These are phyloP conservation scores for Ptilodon capucinus DNA, from an alignment of 2,888 invertebrate species.

Conservation along the genomic window DNA sequence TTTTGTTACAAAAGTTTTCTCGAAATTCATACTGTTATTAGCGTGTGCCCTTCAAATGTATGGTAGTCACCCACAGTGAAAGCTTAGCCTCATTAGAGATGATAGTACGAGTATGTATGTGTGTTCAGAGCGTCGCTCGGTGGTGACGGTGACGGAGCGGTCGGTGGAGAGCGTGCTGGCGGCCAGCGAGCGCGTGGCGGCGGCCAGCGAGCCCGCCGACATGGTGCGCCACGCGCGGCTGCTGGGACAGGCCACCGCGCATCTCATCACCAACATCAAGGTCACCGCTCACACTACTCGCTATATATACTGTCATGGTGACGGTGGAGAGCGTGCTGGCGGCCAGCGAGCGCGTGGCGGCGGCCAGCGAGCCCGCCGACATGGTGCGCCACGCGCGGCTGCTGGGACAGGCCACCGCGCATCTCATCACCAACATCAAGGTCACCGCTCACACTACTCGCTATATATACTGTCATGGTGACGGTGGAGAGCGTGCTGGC, in stretches of 20 bases:
- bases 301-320: too few relatives aligned
- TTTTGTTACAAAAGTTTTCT: too few relatives aligned
- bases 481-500: constrained; percentile 95
- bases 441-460: constrained; percentile 53
- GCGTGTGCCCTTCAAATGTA: too few relatives aligned
- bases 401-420: constrained; percentile 96
- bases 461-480: too few relatives aligned
- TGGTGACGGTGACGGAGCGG: constrained; percentile 87
- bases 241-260: constrained; percentile 96
- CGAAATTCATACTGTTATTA: too few relatives aligned
- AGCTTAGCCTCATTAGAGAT: too few relatives aligned
- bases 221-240: constrained; percentile 97
- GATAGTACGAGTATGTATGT: not conserved
- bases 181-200: constrained; percentile 94
- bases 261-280: constrained; percentile 96
- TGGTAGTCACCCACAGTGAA: too few relatives aligned
- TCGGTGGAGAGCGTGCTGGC: constrained; percentile 95
- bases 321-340: constrained; percentile 95
- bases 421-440: constrained; percentile 96
- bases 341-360: constrained; percentile 94
- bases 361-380: constrained; percentile 93
- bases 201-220: constrained; percentile 93
- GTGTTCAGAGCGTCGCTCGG: constrained; percentile 79
- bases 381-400: constrained; percentile 97
- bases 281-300: constrained; percentile 53